These are phyloP conservation scores for Drosophila baimaii DNA, from an alignment of 1,140 invertebrate genomes.

Conservation along the genomic window DNA sequence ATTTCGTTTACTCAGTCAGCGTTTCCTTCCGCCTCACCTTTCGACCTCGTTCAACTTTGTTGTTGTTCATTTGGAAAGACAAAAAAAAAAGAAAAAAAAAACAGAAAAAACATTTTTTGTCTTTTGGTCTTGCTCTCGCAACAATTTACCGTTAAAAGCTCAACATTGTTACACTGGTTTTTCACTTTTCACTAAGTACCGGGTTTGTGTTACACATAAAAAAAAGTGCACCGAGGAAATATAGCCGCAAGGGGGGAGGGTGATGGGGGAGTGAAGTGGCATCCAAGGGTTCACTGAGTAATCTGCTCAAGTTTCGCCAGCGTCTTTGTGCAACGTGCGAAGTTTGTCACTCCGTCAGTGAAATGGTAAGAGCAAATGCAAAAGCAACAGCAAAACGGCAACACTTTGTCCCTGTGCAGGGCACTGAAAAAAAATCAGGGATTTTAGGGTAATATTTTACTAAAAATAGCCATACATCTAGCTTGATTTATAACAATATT, in stretches of 20 bases:
- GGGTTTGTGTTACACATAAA: slow-evolving; percentile 77
- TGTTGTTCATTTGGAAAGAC: slow-evolving; percentile 68
- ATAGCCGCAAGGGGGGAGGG: slow-evolving; percentile 8
- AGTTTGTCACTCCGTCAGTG: slow-evolving; percentile 79
- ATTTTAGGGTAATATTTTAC: neutral
- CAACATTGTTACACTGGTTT: slow-evolving; percentile 81
- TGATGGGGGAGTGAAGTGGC: neutral
- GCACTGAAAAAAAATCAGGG: slow-evolving; percentile 8
- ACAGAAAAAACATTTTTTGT: slow-evolving; percentile 68
- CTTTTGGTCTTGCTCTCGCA: slow-evolving; percentile 61
- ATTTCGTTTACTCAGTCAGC: slow-evolving; percentile 62
- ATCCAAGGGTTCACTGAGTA: slow-evolving; percentile 46
- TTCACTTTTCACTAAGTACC: slow-evolving; percentile 81
- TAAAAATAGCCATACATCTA: neutral
- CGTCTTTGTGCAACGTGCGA: slow-evolving; percentile 76
- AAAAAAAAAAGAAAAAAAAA: slow-evolving; percentile 21
- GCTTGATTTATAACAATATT: neutral
- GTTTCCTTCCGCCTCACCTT: slow-evolving; percentile 25
- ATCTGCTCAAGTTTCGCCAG: slow-evolving; percentile 67
- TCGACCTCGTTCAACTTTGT: slow-evolving; percentile 56
- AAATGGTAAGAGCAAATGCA: slow-evolving; percentile 52
- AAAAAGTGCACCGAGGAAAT: slow-evolving; percentile 30
- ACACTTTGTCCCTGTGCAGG: slow-evolving; percentile 55
- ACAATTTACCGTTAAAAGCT: slow-evolving; percentile 80
- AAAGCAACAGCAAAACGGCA: slow-evolving; percentile 25